Percentiles rank a stretch among this genome's conserved stretches.
Conservation (phyloP, 2,797 vertebrate species). For the Sternotherus odoratus region DNA sequence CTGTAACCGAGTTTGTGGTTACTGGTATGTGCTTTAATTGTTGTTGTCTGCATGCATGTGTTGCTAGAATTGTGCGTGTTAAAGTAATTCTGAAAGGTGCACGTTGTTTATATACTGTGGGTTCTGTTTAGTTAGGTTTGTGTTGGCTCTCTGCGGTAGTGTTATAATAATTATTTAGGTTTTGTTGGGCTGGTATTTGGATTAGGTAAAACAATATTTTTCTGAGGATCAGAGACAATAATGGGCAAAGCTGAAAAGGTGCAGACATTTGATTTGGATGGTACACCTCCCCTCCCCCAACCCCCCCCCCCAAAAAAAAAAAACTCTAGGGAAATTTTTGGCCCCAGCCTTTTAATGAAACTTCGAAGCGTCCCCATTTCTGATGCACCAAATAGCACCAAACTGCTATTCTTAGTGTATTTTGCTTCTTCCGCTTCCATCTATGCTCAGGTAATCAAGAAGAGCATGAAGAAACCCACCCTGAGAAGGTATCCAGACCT, state of each 20-base stretch:
- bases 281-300: neutral
- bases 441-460: neutral
- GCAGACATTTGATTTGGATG: neutral
- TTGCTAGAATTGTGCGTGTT: neutral
- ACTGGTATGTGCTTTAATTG: fast-evolving
- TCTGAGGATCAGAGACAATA: neutral
- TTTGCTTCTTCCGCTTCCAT: neutral
- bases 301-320: neutral
- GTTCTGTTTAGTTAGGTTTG: fast-evolving
- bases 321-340: neutral
- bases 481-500: neutral
- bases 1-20: neutral
- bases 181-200: neutral
- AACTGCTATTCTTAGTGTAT: neutral
- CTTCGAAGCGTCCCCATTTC: neutral
- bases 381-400: neutral
- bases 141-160: neutral
- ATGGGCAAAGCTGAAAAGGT: fast-evolving
- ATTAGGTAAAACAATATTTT: neutral
- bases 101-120: neutral
- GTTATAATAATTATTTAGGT: neutral
- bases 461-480: neutral
- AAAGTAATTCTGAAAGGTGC: neutral
- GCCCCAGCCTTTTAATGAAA: neutral
- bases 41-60: neutral